phyloP scores from a whole-genome alignment of 2,888 invertebrate species.

The Campoletis raptor region DNA sequence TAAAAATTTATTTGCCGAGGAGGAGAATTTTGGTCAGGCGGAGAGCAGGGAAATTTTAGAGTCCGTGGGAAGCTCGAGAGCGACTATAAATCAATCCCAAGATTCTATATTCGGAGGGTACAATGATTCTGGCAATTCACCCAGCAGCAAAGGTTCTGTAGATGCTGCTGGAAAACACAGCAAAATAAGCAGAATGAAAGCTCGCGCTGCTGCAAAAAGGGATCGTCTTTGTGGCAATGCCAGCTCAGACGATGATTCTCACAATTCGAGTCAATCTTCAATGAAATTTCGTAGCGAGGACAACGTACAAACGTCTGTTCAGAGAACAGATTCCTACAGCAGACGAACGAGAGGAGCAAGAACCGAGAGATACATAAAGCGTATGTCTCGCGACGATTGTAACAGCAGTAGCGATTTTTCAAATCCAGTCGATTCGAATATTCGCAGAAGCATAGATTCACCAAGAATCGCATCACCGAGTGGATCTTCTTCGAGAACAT shows the following conservation, averaged over 20 bases:
- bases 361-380: constrained; percentile 92
- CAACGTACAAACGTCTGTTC: constrained; percentile 85
- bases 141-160: constrained; percentile 84
- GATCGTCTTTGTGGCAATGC: constrained; percentile 87
- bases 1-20: not conserved
- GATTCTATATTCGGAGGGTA: constrained; percentile 17
- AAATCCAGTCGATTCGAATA: constrained; percentile 13
- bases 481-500: constrained; percentile 10
- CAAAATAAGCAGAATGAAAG: constrained; percentile 88
- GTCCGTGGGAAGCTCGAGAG: not conserved
- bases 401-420: constrained; percentile 55
- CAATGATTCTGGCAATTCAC: constrained; percentile 75
- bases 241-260: constrained; percentile 90
- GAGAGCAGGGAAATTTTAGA: not conserved
- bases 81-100: constrained; percentile 18
- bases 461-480: not conserved
- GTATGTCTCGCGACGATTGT: constrained; percentile 86
- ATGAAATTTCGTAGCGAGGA: constrained; percentile 90
- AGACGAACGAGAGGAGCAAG: constrained; percentile 90
- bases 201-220: constrained; percentile 89
- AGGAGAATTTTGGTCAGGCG: not conserved
- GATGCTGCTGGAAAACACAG: constrained; percentile 83
- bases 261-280: constrained; percentile 87
- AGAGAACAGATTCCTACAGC: constrained; percentile 87
- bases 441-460: not conserved